Percentiles rank a stretch among this genome's conserved stretches.
These are phyloP conservation scores for Spheniscus humboldti DNA, from an alignment of 2,797 vertebrate species.

Conservation along the genomic window DNA sequence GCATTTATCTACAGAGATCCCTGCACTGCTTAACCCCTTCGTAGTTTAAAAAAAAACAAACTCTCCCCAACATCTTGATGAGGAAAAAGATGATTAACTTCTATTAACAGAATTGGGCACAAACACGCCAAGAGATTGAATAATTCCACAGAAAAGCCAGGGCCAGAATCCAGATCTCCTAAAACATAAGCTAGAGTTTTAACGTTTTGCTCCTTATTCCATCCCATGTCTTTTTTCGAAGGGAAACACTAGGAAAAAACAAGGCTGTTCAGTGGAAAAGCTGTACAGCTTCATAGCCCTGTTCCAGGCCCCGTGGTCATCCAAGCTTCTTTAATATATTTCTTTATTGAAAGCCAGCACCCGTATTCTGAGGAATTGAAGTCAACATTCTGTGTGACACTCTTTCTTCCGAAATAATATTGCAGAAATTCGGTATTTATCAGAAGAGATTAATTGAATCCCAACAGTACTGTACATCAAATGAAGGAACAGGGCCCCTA, in stretches of 20 bases:
- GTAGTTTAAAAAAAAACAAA: not conserved
- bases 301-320: not conserved
- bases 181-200: not conserved
- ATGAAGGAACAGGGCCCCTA: constrained; percentile 63
- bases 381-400: not conserved
- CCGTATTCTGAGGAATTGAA: not conserved
- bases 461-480: constrained; percentile 62
- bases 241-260: not conserved
- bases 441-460: constrained; percentile 65
- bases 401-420: not conserved
- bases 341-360: not conserved
- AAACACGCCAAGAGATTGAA: not conserved
- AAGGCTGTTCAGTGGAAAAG: not conserved
- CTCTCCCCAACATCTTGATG: too few species aligned
- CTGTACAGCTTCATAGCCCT: not conserved
- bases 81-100: not conserved
- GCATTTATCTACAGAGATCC: not conserved
- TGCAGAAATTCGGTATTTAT: constrained; percentile 50
- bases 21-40: accelerated
- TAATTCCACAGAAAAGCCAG: not conserved
- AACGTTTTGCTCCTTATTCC: not conserved
- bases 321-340: not conserved
- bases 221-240: not conserved
- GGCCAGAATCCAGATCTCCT: not conserved
- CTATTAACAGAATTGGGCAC: not conserved